Percentiles rank a stretch among this genome's conserved stretches.
phyloP scores from a whole-genome alignment of 2,113 vertebrate species.

The Eidolon helvum region DNA sequence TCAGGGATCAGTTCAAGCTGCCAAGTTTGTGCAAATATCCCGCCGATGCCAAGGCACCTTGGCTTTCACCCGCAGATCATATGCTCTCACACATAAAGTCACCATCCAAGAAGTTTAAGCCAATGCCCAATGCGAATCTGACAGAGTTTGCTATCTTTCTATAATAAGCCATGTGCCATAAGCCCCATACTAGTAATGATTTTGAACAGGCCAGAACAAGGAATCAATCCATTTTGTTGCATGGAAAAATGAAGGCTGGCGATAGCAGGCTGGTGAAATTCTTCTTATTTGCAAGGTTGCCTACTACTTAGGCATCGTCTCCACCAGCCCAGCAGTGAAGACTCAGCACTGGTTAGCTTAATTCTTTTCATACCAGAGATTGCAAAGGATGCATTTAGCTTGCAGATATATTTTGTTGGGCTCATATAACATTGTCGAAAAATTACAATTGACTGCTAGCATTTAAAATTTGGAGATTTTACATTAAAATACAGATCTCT shows the following conservation, averaged over 20 bases:
- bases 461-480: neutral
- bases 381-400: neutral
- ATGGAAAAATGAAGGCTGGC: neutral
- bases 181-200: neutral
- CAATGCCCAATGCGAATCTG: neutral
- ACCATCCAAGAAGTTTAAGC: neutral
- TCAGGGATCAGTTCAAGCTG: neutral
- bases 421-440: neutral
- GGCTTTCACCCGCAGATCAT: neutral
- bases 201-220: neutral
- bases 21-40: neutral
- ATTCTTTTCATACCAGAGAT: neutral
- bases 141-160: neutral
- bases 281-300: neutral
- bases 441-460: neutral
- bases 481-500: neutral
- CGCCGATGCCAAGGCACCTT: neutral
- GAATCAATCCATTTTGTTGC: neutral
- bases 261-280: neutral
- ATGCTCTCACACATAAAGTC: neutral
- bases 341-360: neutral
- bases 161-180: neutral
- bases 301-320: neutral
- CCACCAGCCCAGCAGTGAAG: neutral
- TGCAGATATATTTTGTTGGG: neutral